Percentiles rank a stretch among this genome's conserved stretches.
These are phyloP conservation scores for Psix sp. DNA, from an alignment of 1,140 invertebrate genomes.

Conservation along the genomic window DNA sequence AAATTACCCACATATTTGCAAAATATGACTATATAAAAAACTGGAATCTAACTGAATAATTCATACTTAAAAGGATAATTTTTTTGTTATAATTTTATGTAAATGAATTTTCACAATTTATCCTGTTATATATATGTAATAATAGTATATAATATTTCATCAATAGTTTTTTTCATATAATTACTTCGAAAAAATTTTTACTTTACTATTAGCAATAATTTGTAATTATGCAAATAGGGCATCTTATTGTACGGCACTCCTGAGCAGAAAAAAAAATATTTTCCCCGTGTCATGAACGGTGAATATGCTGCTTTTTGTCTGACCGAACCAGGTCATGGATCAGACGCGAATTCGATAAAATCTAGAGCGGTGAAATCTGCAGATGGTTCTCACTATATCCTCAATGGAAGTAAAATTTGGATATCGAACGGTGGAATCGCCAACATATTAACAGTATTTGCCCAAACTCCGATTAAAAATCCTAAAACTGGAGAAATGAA, in stretches of 20 bases:
- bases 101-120: too few species aligned
- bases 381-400: constrained; percentile 93
- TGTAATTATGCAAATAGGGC: constrained; percentile 84
- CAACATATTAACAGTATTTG: constrained; percentile 99
- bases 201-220: too few species aligned
- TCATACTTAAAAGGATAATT: too few species aligned
- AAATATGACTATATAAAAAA: too few species aligned
- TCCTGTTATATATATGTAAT: too few species aligned
- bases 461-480: constrained; percentile 89
- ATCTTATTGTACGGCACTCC: constrained; percentile 94
- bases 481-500: constrained; percentile 84
- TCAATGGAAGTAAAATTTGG: constrained; percentile 99
- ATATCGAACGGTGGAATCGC: constrained; percentile 99
- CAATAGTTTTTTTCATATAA: too few species aligned
- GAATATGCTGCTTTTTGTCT: constrained; percentile 96
- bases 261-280: constrained; percentile 93
- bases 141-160: too few species aligned
- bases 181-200: too few species aligned
- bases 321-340: constrained; percentile 97
- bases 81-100: too few species aligned
- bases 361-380: constrained; percentile 88
- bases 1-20: too few species aligned
- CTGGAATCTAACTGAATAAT: too few species aligned
- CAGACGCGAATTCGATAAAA: constrained; percentile 92
- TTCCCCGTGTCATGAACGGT: constrained; percentile 91